These are phyloP conservation scores for Actinostola sp. DNA, from an alignment of 92 coral and sea anemone genomes.

Conservation along the genomic window DNA sequence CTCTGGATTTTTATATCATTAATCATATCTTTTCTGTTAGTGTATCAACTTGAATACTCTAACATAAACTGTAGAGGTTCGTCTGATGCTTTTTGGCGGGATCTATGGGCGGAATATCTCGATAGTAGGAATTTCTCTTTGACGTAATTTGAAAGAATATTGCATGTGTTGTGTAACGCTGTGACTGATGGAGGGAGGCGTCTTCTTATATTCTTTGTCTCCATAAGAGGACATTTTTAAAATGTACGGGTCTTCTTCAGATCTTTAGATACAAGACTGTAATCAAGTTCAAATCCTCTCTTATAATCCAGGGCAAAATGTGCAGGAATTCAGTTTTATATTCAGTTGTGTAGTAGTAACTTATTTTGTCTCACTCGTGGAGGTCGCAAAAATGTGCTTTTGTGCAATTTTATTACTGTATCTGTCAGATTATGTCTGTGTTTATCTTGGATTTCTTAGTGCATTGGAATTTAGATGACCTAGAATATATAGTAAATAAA, in stretches of 20 bases:
- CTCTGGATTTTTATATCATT: neutral
- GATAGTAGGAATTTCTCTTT: constrained; percentile 10
- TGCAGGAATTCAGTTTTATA: neutral
- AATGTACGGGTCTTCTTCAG: neutral
- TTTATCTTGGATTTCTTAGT: too few species aligned
- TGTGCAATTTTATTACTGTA: neutral
- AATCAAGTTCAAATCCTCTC: neutral
- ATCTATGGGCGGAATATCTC: neutral
- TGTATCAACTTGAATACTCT: neutral
- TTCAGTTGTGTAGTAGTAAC: too few species aligned
- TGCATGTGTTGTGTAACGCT: constrained; percentile 10
- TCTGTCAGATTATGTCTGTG: neutral
- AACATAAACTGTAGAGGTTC: neutral
- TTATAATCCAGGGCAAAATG: neutral
- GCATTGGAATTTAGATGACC: too few species aligned
- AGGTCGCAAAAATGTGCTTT: neutral
- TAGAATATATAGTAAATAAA: neutral
- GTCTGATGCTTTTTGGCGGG: neutral
- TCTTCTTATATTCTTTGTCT: constrained; percentile 10
- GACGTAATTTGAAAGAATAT: constrained; percentile 24
- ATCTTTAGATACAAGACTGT: neutral
- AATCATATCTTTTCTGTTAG: neutral
- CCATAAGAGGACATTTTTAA: neutral
- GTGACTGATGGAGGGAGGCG: constrained; percentile 18
- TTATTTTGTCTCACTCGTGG: too few species aligned